Base-by-base conservation (phyloP, 2,797 vertebrate genomes). In the Sebastes itinus region DNA sequence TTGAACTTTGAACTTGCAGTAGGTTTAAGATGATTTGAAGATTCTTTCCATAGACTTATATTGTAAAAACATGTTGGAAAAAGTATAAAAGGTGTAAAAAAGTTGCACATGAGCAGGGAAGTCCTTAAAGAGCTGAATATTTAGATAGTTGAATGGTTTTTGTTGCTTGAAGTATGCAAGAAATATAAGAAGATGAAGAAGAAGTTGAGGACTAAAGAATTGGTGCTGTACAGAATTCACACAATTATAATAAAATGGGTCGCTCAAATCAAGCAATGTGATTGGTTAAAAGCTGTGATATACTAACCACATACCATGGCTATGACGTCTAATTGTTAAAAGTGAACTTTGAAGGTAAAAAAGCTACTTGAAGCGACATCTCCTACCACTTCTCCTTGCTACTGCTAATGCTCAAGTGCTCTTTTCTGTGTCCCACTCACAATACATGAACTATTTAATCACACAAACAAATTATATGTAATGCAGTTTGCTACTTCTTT, bases 1-100 rank as follows among this genome's bases (percentile, higher is more conserved):
- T n/a, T 54, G 49, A 54, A 22, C 20, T 54, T 54, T 54, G 20
- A 54, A 49, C 0, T 0, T 49, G 46, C 0, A 49, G 46, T 18
- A 20, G 18, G 46, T 49, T 20, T 20, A 8, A 49, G 16, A 49
- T 18, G 46, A 49, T 49, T 49, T 54, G 20, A 54, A 54, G 52
- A 54, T 54, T n/a, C 52, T 54, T 22, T 54, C 0, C 52, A 54
- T 11, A 10, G 52, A 54, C 20, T 52, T 20, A 11, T 22, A 22
- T 11, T 54, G n/a, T 11, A 54, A 54, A 49, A 49, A 49, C 46
- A 49, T 20, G 46, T 20, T 49, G 18, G 46, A 49, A 49, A 22
- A 49, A 49, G 46, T 54, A 9, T 20, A 54, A 54, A 49, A 49
- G 18, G 18, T 49, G 8, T 49, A 49, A 49, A 49, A 20, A 49